Evolutionary conservation across 2,888 invertebrate genomes (phyloP).

Genomic region (Caenorhabditis japonica): DNA sequence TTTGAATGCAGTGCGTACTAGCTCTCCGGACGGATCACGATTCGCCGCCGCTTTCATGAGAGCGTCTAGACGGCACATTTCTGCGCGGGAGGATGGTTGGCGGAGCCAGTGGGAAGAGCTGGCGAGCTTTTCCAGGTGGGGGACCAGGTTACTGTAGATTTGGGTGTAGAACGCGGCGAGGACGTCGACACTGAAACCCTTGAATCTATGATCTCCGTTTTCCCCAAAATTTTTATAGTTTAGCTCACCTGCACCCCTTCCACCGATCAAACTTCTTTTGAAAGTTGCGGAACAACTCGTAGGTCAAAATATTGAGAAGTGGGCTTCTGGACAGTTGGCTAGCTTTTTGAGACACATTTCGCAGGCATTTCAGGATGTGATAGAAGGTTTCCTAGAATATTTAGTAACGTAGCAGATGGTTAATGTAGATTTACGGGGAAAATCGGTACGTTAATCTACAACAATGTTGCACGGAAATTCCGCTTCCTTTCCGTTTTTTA

Average conservation of each 20-base stretch:
- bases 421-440: too few relatives aligned
- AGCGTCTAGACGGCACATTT: conserved; percentile 37
- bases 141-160: conserved; percentile 36
- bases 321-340: conserved; percentile 21
- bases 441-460: too few relatives aligned
- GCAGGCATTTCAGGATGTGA: conserved; percentile 32
- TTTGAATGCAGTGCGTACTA: conserved; percentile 39
- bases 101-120: background rate
- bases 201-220: background rate
- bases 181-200: conserved; percentile 5
- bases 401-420: too few relatives aligned
- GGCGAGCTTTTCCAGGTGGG: conserved; percentile 22
- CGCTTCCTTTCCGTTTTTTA: too few relatives aligned
- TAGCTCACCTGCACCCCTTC: conserved; percentile 19
- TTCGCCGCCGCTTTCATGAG: conserved; percentile 46
- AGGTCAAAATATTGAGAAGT: conserved; percentile 22
- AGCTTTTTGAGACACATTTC: conserved; percentile 33
- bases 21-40: conserved; percentile 35
- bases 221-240: background rate
- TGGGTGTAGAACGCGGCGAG: conserved; percentile 26
- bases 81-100: conserved; percentile 1
- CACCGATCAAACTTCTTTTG: conserved; percentile 30
- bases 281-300: conserved; percentile 21
- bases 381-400: conserved; percentile 11
- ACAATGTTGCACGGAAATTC: too few relatives aligned